These are phyloP conservation scores for Petrolisthes manimaculis DNA, from an alignment of 2,888 invertebrate genomes.

Conservation along the genomic window DNA sequence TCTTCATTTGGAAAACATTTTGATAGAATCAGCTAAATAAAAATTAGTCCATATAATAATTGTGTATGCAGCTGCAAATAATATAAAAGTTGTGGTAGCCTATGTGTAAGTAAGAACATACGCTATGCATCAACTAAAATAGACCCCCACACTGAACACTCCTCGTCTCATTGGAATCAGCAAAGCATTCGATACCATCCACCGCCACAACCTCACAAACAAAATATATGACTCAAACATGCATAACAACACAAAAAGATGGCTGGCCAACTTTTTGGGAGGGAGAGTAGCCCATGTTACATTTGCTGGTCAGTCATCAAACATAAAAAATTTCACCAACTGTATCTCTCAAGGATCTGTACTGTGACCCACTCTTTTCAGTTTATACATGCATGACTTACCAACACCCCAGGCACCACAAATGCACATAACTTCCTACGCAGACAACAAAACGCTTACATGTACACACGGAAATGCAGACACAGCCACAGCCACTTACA, in stretches of 20 bases:
- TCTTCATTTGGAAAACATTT: too few relatives aligned
- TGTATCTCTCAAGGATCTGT: constrained; percentile 68
- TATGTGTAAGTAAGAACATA: too few relatives aligned
- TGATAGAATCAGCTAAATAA: not conserved
- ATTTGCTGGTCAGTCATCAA: constrained; percentile 44
- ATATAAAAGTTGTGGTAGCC: too few relatives aligned
- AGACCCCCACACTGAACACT: constrained; percentile 66
- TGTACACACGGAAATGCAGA: too few relatives aligned
- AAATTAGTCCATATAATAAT: not conserved
- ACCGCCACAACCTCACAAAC: constrained; percentile 67
- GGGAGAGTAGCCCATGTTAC: constrained; percentile 66
- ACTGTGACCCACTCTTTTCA: constrained; percentile 32
- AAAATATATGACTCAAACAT: constrained; percentile 39
- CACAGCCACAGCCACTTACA: too few relatives aligned
- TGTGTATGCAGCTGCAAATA: too few relatives aligned
- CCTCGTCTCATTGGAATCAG: constrained; percentile 68
- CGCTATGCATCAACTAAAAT: constrained; percentile 64
- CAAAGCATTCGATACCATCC: constrained; percentile 68
- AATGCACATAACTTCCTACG: not conserved
- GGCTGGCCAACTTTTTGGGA: constrained; percentile 64
- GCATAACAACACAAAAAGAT: constrained; percentile 63
- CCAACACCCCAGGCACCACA: not conserved
- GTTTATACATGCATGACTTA: not conserved
- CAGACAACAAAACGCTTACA: not conserved
- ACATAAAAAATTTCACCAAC: constrained; percentile 59